These are phyloP conservation scores for Melospiza melodia DNA, from an alignment of 2,113 vertebrate genomes.

Conservation along the genomic window DNA sequence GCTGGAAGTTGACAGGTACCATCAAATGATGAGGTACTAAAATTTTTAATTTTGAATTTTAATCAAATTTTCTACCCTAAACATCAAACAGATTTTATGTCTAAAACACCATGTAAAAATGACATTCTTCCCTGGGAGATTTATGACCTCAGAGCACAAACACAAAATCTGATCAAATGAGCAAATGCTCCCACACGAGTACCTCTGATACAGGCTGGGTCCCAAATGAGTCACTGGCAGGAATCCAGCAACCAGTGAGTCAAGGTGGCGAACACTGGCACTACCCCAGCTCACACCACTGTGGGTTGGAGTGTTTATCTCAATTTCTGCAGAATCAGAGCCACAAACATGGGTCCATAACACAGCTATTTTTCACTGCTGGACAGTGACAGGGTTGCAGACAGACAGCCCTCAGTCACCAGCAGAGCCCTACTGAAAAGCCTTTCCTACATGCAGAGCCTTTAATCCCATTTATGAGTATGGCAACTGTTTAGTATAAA, in stretches of 20 bases:
- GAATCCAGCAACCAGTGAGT: neutral
- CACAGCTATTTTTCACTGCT: neutral
- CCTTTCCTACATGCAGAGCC: neutral
- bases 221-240: neutral
- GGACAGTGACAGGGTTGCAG: neutral
- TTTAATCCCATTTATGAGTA: neutral
- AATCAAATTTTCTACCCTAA: conserved; percentile 52
- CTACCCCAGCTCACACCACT: neutral
- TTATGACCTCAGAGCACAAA: conserved; percentile 15
- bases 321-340: neutral
- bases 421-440: neutral
- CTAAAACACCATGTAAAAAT: conserved; percentile 44
- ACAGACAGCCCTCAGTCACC: neutral
- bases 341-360: neutral
- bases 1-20: conserved; percentile 58
- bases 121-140: conserved; percentile 8
- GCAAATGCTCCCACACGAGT: neutral
- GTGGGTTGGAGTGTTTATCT: neutral
- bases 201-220: neutral
- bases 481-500: neutral
- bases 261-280: neutral
- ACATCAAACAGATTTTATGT: conserved; percentile 53
- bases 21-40: conserved; percentile 63
- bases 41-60: conserved; percentile 66
- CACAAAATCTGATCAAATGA: conserved; percentile 3